These are phyloP conservation scores for Laterallus jamaicensis DNA, from an alignment of 2,113 vertebrate genomes.

Conservation along the genomic window DNA sequence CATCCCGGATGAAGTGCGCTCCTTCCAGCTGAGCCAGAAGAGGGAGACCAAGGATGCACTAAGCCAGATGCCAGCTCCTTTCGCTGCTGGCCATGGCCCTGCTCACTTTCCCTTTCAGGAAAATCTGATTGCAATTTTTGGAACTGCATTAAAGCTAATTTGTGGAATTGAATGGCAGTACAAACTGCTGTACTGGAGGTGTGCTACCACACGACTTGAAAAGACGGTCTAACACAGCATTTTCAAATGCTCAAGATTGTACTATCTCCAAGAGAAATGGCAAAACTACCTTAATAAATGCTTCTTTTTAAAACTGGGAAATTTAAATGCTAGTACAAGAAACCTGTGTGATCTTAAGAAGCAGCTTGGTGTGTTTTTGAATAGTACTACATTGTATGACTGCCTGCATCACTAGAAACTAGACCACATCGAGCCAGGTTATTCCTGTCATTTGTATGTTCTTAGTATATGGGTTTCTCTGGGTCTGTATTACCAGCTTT, in stretches of 20 bases:
- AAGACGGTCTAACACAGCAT: not conserved
- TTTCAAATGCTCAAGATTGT: rapidly evolving
- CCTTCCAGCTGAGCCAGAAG: constrained; percentile 49
- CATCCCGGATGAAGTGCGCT: not conserved
- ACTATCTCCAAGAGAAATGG: not conserved
- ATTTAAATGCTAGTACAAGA: not conserved
- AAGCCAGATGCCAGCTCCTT: not conserved
- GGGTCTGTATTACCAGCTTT: not conserved
- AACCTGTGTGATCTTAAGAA: not conserved
- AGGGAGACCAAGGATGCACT: constrained; percentile 58
- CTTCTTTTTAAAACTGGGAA: not conserved
- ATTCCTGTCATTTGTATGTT: not conserved
- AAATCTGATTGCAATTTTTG: not conserved
- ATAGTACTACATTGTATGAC: rapidly evolving
- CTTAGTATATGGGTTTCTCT: not conserved
- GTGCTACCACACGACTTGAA: not conserved
- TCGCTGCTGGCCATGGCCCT: not conserved
- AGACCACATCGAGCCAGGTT: not conserved
- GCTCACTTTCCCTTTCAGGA: not conserved
- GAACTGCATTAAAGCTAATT: not conserved
- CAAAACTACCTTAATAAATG: not conserved
- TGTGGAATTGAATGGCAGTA: not conserved
- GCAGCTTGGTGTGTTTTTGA: not conserved
- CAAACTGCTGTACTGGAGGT: rapidly evolving
- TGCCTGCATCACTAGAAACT: not conserved